These are phyloP conservation scores for Potamarius usumacintae DNA, from an alignment of 2,113 vertebrate species.

Conservation along the genomic window DNA sequence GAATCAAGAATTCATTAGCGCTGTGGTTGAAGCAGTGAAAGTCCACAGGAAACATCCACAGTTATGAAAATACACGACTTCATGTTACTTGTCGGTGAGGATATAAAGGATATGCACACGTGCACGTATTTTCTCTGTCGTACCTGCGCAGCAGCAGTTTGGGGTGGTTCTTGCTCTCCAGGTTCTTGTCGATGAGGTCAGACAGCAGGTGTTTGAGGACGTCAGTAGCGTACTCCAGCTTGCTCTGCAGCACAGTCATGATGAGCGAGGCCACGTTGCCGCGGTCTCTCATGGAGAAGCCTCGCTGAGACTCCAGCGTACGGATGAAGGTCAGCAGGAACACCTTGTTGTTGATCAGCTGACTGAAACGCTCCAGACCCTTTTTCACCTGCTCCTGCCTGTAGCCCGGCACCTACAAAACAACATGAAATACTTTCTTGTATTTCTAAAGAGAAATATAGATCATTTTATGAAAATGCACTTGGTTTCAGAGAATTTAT, in stretches of 20 bases:
- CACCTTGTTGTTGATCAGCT: constrained; percentile 97
- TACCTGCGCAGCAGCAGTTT: constrained; percentile 94
- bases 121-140: constrained; percentile 40
- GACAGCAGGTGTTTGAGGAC: constrained; percentile 96
- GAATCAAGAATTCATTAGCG: background rate
- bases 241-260: constrained; percentile 96
- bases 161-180: constrained; percentile 99
- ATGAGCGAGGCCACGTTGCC: constrained; percentile 97
- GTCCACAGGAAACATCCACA: background rate
- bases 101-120: background rate
- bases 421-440: background rate
- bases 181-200: constrained; percentile 96
- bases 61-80: no score
- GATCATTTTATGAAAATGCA: background rate
- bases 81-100: background rate
- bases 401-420: constrained; percentile 88
- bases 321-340: constrained; percentile 96
- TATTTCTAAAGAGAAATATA: background rate
- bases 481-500: background rate
- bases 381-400: constrained; percentile 95
- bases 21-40: background rate
- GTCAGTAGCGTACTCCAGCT: constrained; percentile 94
- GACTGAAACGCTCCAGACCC: constrained; percentile 93
- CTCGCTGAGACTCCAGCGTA: constrained; percentile 91
- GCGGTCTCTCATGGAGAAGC: constrained; percentile 96